Conservation (phyloP, 2,113 vertebrate genomes). For the Trochalopteron elliotii region DNA sequence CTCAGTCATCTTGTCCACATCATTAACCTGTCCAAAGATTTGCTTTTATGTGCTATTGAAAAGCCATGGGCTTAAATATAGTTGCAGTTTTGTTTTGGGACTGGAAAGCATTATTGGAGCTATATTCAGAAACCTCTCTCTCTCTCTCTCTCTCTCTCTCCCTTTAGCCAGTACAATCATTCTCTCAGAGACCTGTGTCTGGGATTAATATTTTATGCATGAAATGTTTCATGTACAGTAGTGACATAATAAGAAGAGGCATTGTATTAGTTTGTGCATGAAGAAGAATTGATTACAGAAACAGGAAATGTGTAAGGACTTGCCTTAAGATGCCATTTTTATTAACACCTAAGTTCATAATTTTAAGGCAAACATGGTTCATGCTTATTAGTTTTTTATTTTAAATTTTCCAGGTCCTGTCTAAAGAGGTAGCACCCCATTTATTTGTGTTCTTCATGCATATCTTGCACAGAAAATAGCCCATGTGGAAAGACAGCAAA, state of each 20-base stretch:
- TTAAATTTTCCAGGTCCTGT: not conserved
- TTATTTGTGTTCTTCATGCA: constrained; percentile 24
- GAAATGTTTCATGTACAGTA: constrained; percentile 63
- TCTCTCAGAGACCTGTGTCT: constrained; percentile 26
- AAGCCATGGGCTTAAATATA: not conserved
- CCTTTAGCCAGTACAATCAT: constrained; percentile 8
- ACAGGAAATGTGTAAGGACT: constrained; percentile 5
- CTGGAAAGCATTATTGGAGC: not conserved
- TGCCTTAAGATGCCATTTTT: constrained; percentile 56
- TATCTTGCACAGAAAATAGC: constrained; percentile 55
- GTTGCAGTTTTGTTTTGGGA: not conserved
- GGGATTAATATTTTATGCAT: constrained; percentile 67
- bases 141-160: not conserved
- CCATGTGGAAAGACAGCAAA: constrained; percentile 68
- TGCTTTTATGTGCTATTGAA: not conserved
- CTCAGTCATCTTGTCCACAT: not conserved
- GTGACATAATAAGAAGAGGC: constrained; percentile 73
- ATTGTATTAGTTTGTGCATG: constrained; percentile 45
- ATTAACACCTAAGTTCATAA: constrained; percentile 23
- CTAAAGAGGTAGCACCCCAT: not conserved
- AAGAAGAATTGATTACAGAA: constrained; percentile 31
- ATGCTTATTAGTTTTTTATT: constrained; percentile 24
- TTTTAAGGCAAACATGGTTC: constrained; percentile 21
- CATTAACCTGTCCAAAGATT: not conserved
- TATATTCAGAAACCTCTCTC: not conserved